Evolutionary conservation across 2,113 vertebrate species (phyloP).

Genomic region (Hylia prasina): DNA sequence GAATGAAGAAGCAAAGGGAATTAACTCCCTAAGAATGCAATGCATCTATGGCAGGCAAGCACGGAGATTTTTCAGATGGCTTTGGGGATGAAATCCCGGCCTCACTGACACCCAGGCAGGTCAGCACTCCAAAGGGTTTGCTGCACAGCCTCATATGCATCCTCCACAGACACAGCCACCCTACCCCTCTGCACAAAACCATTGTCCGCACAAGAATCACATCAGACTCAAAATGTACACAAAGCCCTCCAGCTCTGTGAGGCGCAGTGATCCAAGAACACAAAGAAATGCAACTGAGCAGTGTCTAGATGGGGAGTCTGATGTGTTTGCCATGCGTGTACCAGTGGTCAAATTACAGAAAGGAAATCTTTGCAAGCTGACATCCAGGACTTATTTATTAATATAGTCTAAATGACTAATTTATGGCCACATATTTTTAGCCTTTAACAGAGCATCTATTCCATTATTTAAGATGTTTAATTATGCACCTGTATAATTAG

Average conservation of each 20-base stretch:
- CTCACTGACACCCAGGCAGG: neutral
- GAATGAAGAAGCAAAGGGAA: neutral
- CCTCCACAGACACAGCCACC: neutral
- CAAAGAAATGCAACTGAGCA: neutral
- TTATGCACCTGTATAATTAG: slow-evolving; percentile 71
- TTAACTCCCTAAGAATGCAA: neutral
- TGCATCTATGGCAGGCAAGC: neutral
- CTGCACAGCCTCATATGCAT: neutral
- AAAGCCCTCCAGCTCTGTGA: neutral
- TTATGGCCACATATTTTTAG: slow-evolving; percentile 71
- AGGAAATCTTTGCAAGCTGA: slow-evolving; percentile 23
- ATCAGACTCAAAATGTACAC: neutral
- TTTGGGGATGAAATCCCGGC: neutral
- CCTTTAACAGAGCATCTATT: slow-evolving; percentile 52
- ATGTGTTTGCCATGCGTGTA: neutral
- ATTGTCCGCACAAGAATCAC: neutral
- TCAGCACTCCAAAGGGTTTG: neutral
- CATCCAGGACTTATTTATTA: slow-evolving; percentile 64
- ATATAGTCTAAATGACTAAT: slow-evolving; percentile 72
- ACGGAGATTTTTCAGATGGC: neutral
- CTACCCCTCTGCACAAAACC: neutral
- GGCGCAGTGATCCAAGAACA: neutral
- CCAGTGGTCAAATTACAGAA: slow-evolving; percentile 24
- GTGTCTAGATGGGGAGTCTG: neutral
- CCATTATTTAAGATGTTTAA: slow-evolving; percentile 68